Evolutionary conservation across 2,113 vertebrate genomes (phyloP), one percentile per base, ranked within the genome.

Genomic region (Progne subis): DNA sequence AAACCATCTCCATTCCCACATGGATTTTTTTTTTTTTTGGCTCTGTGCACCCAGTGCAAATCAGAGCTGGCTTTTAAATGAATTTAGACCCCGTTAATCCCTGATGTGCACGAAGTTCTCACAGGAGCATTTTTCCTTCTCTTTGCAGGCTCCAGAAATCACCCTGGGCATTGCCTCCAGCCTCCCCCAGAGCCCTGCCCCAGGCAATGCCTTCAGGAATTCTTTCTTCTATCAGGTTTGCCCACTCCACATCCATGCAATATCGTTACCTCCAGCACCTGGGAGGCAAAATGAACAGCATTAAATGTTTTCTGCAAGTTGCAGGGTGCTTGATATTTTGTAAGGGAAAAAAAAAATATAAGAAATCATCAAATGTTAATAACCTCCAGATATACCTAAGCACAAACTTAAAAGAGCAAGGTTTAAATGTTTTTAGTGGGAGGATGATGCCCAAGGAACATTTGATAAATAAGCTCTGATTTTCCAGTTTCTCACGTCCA

Each of bases 171-270:
- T 99, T n/a, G 98, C 98, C 70, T 97, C 98, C 65, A 98, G 88
- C 92, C 98, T 99, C 50, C 99, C 99, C 65, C 67, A 69, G 19
- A 98, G 97, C 52, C 93, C 97, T 65, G 96, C 97, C 76, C 67
- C 90, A 18, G 97, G 96, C 71, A 99, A 98, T 19, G 94, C 98
- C 80, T 99, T 99, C 97, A 97, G 98, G 43, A 98, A 98, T 78
- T 98, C 97, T 29, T 99, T 99, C 97, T 99, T 98, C 90, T 99
- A 98, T 52, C 98, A 99, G 99, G 99, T 99, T 96, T 80, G 92
- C 11, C 31, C 92, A 14, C 59, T 55, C 64, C 43, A 60, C 39
- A 25, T 8, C 63, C 34, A 2, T 12, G 5, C 12, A 49, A 6
- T 31, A 15, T 50, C 87, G 15, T 75, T 8, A 9, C 16, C 32